Evolutionary conservation across 2,113 vertebrate species (phyloP).

Genomic region (Bettongia penicillata): DNA sequence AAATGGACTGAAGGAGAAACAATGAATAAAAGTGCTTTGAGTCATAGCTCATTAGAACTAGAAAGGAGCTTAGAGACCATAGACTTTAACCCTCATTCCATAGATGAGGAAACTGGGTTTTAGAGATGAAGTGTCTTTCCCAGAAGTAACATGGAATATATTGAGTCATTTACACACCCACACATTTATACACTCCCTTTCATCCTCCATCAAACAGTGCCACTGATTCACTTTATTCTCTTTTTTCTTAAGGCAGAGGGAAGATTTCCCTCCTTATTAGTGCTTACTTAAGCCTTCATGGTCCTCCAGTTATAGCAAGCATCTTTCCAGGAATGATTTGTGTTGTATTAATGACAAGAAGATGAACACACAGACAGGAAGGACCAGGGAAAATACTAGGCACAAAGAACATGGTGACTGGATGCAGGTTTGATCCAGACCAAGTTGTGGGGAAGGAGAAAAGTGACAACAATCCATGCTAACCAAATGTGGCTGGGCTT

Average conservation of each 20-base stretch:
- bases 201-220: background rate
- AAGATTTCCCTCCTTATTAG: background rate
- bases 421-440: constrained; percentile 14
- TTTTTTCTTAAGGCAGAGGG: background rate
- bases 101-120: background rate
- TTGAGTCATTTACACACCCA: background rate
- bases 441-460: background rate
- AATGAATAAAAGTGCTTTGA: background rate
- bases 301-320: background rate
- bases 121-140: background rate
- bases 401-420: background rate
- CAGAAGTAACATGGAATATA: background rate
- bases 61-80: background rate
- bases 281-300: background rate
- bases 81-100: background rate
- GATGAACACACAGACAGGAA: background rate
- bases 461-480: background rate
- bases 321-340: constrained; percentile 23
- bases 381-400: background rate
- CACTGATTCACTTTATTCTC: background rate
- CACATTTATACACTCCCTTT: background rate
- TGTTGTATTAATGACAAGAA: background rate
- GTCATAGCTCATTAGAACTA: background rate
- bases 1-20: background rate
- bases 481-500: background rate